Base-by-base conservation (phyloP, 53 echinoderm and acorn worm genomes). In the Holothuria leucospilota region DNA sequence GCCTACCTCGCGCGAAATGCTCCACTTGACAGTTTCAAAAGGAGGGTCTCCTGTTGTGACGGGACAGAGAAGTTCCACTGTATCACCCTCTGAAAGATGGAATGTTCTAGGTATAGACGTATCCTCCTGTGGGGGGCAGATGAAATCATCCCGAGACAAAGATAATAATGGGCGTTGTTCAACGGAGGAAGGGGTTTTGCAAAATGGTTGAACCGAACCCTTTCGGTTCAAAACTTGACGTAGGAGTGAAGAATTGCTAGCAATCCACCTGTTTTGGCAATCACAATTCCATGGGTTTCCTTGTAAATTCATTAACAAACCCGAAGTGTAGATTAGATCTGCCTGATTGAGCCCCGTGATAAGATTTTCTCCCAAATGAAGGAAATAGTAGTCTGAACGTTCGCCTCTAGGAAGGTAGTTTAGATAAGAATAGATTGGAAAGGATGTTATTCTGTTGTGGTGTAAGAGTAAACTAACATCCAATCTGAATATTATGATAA, bases 251-350 rank as follows among this genome's bases (percentile, higher is more conserved):
- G 14, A 51, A 1, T 49, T 8, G 6, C 52, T 21, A 2, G 51
- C 46, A 52, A 75, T 53, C 20, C 20, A 75, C 41, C 23, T 20
- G 6, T 49, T 42, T 0, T 24, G n/a, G 52, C 75, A 75, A 49
- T 75, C 75, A 75, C 75, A 75, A 28, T 51, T 75, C 51, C 23
- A 75, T 6, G 75, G 75, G 24, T 75, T 75, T 52, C 52, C 75
- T 7, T 75, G 49, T 39, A 75, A 75, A 75, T 75, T 20, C 28
- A 75, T n/a, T 1, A 6, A 20, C 12, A 49, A 75, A 4, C 8
- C 15, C 26, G 15, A 5, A 16, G n/a, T 7, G 27, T 75, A 9
- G 11, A 1, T 6, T n/a, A 25, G 13, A 25, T 75, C 14, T 15
- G 21, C 23, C 52, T 12, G 21, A 8, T 49, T 46, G 15, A 74